phyloP scores from a whole-genome alignment of 2,888 invertebrate genomes.

The Calephelis perditalis region DNA sequence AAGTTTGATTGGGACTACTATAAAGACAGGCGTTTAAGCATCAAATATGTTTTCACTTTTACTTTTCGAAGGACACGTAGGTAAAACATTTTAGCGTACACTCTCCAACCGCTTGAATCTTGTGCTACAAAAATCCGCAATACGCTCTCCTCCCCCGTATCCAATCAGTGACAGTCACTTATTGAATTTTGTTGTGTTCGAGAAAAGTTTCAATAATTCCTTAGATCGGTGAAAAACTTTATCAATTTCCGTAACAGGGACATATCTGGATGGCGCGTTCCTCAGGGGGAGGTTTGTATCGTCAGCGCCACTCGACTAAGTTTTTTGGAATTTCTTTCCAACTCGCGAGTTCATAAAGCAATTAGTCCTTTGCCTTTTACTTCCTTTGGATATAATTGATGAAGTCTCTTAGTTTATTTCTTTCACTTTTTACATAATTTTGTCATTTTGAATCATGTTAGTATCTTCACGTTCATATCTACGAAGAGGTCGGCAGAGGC shows the following conservation, averaged over 20 bases:
- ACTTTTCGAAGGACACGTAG: too few relatives aligned
- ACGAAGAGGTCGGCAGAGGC: too few relatives aligned
- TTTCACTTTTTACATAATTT: background rate
- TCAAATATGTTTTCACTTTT: too few relatives aligned
- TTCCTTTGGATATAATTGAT: slow-evolving; percentile 11
- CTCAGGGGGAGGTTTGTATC: slow-evolving; percentile 28
- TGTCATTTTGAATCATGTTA: too few relatives aligned
- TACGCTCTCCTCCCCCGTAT: slow-evolving; percentile 32
- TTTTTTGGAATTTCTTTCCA: slow-evolving; percentile 16
- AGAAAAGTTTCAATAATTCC: slow-evolving; percentile 71
- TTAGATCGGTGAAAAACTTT: slow-evolving; percentile 62
- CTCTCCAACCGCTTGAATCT: slow-evolving; percentile 18
- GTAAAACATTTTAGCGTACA: too few relatives aligned
- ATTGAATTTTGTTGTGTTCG: slow-evolving; percentile 75
- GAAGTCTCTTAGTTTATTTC: slow-evolving; percentile 2
- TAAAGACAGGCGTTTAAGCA: too few relatives aligned
- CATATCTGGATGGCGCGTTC: slow-evolving; percentile 51
- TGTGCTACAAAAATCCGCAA: slow-evolving; percentile 27
- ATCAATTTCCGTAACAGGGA: slow-evolving; percentile 70
- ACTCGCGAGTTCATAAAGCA: slow-evolving; percentile 13
- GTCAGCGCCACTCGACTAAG: slow-evolving; percentile 16
- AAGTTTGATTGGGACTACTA: too few relatives aligned
- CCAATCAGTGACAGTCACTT: slow-evolving; percentile 74
- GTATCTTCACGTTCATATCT: too few relatives aligned
- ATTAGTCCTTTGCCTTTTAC: slow-evolving; percentile 16